phyloP scores from a whole-genome alignment of 2,113 vertebrate species.

The Chaetura pelagica region DNA sequence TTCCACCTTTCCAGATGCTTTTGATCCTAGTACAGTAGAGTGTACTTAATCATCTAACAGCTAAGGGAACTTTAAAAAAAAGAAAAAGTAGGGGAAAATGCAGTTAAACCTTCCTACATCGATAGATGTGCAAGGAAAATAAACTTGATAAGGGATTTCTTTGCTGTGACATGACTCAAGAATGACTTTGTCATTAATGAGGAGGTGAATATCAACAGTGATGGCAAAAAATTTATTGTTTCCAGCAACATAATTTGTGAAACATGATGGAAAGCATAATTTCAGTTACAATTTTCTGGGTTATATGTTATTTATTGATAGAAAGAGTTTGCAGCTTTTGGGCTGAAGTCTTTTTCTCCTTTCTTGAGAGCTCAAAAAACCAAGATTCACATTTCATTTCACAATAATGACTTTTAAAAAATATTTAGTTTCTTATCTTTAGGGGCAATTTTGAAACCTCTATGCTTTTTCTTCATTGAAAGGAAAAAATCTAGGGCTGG shows the following conservation, averaged over 20 bases:
- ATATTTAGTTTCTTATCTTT: not conserved
- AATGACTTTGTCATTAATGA: not conserved
- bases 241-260: slow-evolving; percentile 10
- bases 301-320: not conserved
- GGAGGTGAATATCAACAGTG: not conserved
- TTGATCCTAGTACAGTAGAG: slow-evolving; percentile 61
- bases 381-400: not conserved
- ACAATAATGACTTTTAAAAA: not conserved
- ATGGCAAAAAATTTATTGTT: not conserved
- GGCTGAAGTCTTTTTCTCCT: not conserved
- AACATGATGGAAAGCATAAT: not conserved
- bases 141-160: not conserved
- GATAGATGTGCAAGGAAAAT: slow-evolving; percentile 20
- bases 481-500: not conserved
- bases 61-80: slow-evolving; percentile 14
- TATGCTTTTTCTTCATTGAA: not conserved
- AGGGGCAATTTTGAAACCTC: not conserved
- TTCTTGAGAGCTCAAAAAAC: not conserved
- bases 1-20: slow-evolving; percentile 75
- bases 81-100: not conserved
- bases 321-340: not conserved
- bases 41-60: slow-evolving; percentile 48
- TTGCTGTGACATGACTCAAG: not conserved
- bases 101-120: not conserved
- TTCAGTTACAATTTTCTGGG: slow-evolving; percentile 21